Conservation (phyloP, 2,888 invertebrate genomes). For the Andrena haemorrhoa region DNA sequence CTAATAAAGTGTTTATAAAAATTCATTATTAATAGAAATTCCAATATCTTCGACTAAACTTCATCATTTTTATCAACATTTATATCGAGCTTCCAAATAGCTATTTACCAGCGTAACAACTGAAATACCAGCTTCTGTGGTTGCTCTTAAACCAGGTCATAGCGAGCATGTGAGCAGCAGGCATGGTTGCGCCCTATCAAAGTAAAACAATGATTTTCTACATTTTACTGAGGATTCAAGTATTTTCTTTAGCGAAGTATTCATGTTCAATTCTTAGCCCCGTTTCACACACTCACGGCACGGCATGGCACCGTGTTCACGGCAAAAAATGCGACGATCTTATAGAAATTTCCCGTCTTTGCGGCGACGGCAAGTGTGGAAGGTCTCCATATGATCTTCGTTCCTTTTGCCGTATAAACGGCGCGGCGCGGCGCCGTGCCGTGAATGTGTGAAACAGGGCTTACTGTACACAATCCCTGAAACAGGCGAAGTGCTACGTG, state of each 20-base stretch:
- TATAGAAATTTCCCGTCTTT: too few species aligned
- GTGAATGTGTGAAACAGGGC: too few species aligned
- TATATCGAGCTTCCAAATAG: neutral
- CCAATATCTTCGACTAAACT: neutral
- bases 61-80: neutral
- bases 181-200: slow-evolving; percentile 87
- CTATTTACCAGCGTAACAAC: slow-evolving; percentile 86
- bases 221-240: neutral
- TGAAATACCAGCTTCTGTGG: slow-evolving; percentile 86
- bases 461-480: slow-evolving; percentile 87
- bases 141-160: slow-evolving; percentile 87
- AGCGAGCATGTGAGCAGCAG: slow-evolving; percentile 87
- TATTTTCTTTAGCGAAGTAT: neutral
- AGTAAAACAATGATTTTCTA: slow-evolving; percentile 32
- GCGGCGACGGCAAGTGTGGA: too few species aligned
- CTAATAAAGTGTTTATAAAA: slow-evolving; percentile 74
- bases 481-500: slow-evolving; percentile 86
- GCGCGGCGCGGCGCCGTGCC: too few species aligned
- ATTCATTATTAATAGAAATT: slow-evolving; percentile 52
- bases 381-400: too few species aligned
- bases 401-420: too few species aligned
- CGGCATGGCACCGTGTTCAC: too few species aligned
- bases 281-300: too few species aligned
- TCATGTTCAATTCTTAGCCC: slow-evolving; percentile 60
- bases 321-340: too few species aligned